A percentile compares a stretch with the other conserved stretches of the same genome.
These are phyloP conservation scores for Eupsittula cactorum DNA, from an alignment of 2,113 vertebrate genomes.

Conservation along the genomic window DNA sequence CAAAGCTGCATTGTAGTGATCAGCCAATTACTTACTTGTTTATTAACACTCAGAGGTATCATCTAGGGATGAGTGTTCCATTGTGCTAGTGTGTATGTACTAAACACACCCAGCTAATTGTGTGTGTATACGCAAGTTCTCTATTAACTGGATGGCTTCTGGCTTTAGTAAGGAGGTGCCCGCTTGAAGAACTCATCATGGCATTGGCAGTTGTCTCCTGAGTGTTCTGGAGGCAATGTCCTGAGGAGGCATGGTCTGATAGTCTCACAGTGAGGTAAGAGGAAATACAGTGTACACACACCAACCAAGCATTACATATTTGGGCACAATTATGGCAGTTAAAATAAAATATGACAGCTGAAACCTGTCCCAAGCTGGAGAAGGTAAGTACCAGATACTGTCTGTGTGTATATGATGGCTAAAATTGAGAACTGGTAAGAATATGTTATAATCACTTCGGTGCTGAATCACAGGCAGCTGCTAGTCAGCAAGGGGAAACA, in stretches of 20 bases:
- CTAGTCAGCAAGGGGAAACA: not conserved
- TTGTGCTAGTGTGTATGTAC: not conserved
- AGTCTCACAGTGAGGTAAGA: not conserved
- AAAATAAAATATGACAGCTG: not conserved
- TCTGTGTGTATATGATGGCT: not conserved
- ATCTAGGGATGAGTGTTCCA: not conserved
- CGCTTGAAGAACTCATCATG: not conserved
- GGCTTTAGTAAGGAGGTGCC: not conserved
- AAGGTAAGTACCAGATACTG: not conserved
- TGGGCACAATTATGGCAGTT: not conserved
- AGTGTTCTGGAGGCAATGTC: not conserved
- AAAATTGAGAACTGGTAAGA: not conserved
- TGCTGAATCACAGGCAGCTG: not conserved
- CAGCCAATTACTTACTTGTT: not conserved
- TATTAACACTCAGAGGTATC: not conserved
- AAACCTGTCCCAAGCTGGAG: not conserved
- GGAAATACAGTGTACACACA: rapidly evolving
- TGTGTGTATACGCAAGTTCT: too few relatives aligned
- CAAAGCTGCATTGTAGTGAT: not conserved
- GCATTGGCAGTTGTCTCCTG: not conserved
- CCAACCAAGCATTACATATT: too few relatives aligned
- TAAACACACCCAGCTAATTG: not conserved
- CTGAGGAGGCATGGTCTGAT: not conserved
- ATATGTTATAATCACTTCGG: not conserved
- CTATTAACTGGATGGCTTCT: not conserved